Conservation (phyloP, 2,797 vertebrate genomes). For the Coccyzus lansbergi region DNA sequence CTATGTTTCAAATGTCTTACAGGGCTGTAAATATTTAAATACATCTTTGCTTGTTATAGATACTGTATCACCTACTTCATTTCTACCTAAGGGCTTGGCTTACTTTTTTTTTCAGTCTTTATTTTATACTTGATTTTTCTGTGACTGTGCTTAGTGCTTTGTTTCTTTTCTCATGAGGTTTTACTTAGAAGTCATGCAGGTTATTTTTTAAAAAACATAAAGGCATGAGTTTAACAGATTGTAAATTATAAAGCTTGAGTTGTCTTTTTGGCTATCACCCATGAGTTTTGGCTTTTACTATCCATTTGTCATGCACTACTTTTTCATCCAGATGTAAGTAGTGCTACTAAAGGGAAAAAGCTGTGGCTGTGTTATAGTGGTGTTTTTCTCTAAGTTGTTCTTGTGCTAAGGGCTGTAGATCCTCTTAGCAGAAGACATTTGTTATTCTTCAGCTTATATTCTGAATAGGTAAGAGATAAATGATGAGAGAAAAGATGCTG, state of each 20-base stretch:
- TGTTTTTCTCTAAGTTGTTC: not conserved
- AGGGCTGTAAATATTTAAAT: not conserved
- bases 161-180: not conserved
- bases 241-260: not conserved
- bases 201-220: not conserved
- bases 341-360: not conserved
- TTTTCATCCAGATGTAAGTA: constrained; percentile 5
- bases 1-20: not conserved
- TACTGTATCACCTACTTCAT: not conserved
- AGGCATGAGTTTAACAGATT: not conserved
- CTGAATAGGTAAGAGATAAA: not conserved
- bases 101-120: not conserved
- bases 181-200: not conserved
- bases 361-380: not conserved
- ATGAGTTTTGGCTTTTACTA: constrained; percentile 28
- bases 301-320: not conserved
- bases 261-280: not conserved
- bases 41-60: not conserved
- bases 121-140: not conserved
- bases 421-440: not conserved
- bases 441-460: not conserved
- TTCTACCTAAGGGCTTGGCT: not conserved
- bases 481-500: not conserved
- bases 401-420: not conserved
- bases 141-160: not conserved